Evolutionary conservation across 1,140 invertebrate species (phyloP).

Genomic region (Bombus ignitus): DNA sequence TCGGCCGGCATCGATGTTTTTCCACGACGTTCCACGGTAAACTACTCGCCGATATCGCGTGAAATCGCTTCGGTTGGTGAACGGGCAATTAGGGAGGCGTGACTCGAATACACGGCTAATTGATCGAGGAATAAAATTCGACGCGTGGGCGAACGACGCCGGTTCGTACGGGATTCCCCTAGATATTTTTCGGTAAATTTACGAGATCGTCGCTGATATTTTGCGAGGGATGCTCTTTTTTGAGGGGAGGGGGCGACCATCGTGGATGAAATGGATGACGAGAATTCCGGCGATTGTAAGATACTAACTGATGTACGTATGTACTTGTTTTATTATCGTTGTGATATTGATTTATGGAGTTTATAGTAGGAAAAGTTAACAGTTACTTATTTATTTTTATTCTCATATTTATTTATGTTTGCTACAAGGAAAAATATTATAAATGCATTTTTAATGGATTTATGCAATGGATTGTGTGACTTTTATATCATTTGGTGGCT

Average conservation of each 20-base stretch:
- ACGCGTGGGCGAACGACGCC: not conserved
- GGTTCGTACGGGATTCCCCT: not conserved
- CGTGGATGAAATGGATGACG: not conserved
- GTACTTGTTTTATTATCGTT: not conserved
- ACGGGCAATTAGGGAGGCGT: constrained; percentile 27
- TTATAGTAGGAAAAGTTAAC: too few relatives aligned
- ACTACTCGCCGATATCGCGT: constrained; percentile 4
- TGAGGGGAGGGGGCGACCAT: fast-evolving
- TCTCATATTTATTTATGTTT: not conserved
- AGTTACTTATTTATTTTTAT: not conserved
- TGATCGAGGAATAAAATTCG: constrained; percentile 27
- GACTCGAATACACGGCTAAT: constrained; percentile 27
- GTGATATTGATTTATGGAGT: not conserved
- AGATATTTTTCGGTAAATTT: constrained; percentile 3
- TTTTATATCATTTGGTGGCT: too few relatives aligned
- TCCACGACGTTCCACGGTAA: constrained; percentile 13
- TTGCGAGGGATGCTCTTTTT: not conserved
- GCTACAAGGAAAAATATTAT: too few relatives aligned
- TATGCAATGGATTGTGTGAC: too few relatives aligned
- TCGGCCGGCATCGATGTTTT: constrained; percentile 16
- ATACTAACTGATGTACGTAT: not conserved
- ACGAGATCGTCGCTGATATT: not conserved
- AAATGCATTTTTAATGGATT: too few relatives aligned
- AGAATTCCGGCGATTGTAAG: not conserved
- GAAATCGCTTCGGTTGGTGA: constrained; percentile 4